These are phyloP conservation scores for Macaria notata DNA, from an alignment of 2,888 invertebrate species.

Conservation along the genomic window DNA sequence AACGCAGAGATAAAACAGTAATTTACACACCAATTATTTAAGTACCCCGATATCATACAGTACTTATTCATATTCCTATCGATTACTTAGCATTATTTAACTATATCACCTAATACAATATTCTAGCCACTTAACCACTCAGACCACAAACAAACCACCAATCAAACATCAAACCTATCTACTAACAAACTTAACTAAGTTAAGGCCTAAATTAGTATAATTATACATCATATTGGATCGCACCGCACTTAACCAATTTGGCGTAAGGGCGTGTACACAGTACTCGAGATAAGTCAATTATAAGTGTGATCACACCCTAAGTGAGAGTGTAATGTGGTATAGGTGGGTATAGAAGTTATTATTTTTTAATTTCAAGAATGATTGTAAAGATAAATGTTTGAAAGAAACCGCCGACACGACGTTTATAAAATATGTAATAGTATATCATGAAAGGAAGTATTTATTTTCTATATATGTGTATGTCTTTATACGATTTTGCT, in stretches of 20 bases:
- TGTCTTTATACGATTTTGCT: too few species aligned
- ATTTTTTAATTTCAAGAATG: neutral
- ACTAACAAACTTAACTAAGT: slow-evolving; percentile 27
- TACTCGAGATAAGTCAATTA: slow-evolving; percentile 76
- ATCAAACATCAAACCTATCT: slow-evolving; percentile 16
- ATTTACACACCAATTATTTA: too few species aligned
- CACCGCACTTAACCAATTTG: slow-evolving; percentile 64
- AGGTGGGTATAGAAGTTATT: slow-evolving; percentile 31
- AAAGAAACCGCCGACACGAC: too few species aligned
- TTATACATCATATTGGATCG: slow-evolving; percentile 40
- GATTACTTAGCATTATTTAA: too few species aligned
- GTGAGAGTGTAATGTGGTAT: slow-evolving; percentile 41
- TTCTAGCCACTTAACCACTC: neutral
- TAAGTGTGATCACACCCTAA: slow-evolving; percentile 62
- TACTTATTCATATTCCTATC: too few species aligned
- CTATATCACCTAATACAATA: too few species aligned
- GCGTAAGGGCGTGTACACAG: slow-evolving; percentile 45
- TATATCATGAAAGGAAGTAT: too few species aligned
- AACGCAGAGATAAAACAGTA: too few species aligned
- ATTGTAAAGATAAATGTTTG: too few species aligned
- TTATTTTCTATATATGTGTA: too few species aligned
- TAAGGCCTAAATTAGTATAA: slow-evolving; percentile 40
- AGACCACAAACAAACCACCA: slow-evolving; percentile 9
- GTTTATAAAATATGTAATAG: too few species aligned
- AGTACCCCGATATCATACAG: too few species aligned